Evolutionary conservation across 2,797 vertebrate genomes (phyloP).

Genomic region (Lepilemur septentrionalis): DNA sequence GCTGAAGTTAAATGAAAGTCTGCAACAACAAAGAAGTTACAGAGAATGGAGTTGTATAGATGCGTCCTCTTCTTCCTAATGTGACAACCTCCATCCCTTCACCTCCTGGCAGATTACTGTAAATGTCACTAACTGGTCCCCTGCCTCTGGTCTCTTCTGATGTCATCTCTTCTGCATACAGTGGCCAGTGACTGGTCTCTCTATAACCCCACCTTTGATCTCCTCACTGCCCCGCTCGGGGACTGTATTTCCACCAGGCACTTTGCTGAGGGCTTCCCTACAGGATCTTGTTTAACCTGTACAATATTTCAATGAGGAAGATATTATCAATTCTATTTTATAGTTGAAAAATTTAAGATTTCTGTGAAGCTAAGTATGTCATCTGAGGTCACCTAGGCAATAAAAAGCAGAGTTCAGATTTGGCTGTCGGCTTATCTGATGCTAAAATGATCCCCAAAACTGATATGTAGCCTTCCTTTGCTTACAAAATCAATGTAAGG

Average conservation of each 20-base stretch:
- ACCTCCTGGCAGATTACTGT: background rate
- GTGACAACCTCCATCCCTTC: background rate
- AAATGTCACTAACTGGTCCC: background rate
- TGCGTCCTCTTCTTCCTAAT: background rate
- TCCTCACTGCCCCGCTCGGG: background rate
- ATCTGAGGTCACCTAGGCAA: background rate
- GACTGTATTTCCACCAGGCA: background rate
- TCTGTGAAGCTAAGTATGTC: background rate
- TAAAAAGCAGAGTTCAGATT: background rate
- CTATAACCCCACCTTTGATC: background rate
- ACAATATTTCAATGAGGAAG: background rate
- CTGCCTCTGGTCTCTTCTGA: background rate
- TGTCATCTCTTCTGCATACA: background rate
- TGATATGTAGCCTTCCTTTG: background rate
- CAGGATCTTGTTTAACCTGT: background rate
- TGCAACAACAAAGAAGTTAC: background rate
- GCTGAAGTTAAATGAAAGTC: background rate
- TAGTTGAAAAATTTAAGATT: background rate
- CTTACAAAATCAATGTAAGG: background rate
- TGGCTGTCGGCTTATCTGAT: conserved; percentile 9
- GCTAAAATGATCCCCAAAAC: conserved; percentile 24
- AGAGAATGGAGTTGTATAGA: background rate
- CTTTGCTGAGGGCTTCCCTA: background rate
- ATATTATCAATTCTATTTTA: background rate
- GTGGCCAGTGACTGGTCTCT: background rate